These are phyloP conservation scores for Rhamnusium bicolor DNA, from an alignment of 2,888 invertebrate species.

Conservation along the genomic window DNA sequence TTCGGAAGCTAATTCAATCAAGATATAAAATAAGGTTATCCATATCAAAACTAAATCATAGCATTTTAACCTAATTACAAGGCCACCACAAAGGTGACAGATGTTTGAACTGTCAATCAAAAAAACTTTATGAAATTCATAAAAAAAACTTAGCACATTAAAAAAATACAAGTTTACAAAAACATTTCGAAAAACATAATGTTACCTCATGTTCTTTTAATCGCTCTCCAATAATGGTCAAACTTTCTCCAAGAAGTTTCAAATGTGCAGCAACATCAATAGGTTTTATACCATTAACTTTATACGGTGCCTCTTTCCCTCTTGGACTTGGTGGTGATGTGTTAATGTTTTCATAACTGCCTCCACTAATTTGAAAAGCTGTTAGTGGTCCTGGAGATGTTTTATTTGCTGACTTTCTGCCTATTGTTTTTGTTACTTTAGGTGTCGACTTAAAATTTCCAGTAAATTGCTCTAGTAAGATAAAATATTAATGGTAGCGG, in stretches of 20 bases:
- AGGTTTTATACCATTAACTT: conserved; percentile 83
- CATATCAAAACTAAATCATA: no score
- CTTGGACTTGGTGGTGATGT: conserved; percentile 68
- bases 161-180: no score
- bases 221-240: conserved; percentile 93
- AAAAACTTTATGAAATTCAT: no score
- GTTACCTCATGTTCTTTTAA: conserved; percentile 91
- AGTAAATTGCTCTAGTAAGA: conserved; percentile 42
- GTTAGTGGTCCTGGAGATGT: conserved; percentile 56
- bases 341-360: conserved; percentile 58
- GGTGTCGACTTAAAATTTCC: conserved; percentile 38
- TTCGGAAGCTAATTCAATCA: no score
- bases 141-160: no score
- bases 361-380: conserved; percentile 52
- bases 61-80: no score
- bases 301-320: conserved; percentile 70
- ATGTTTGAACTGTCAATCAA: no score
- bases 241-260: conserved; percentile 91
- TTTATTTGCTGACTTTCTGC: conserved; percentile 48
- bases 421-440: conserved; percentile 47
- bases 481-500: background rate
- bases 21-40: no score
- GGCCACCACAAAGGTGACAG: no score
- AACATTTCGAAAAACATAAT: background rate
- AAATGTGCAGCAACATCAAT: conserved; percentile 95